These are phyloP conservation scores for Tachina lurida DNA, from an alignment of 2,888 invertebrate genomes.

Conservation along the genomic window DNA sequence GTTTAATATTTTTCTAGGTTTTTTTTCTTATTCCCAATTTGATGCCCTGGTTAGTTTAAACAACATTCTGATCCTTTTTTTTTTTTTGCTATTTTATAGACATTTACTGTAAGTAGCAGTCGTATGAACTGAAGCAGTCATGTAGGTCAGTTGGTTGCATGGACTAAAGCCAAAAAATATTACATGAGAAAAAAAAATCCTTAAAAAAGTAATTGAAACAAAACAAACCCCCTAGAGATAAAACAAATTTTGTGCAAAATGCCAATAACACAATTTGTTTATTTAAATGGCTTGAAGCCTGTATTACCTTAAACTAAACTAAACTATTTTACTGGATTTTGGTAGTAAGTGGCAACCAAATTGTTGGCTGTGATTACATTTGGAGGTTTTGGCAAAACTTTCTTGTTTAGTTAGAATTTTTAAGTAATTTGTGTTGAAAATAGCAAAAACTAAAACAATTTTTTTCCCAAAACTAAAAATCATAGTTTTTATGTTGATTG, in stretches of 20 bases:
- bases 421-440: slow-evolving; percentile 10
- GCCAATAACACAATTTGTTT: slow-evolving; percentile 43
- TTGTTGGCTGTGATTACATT: background rate
- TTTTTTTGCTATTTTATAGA: background rate
- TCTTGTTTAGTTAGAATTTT: background rate
- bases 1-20: background rate
- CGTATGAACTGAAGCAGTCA: slow-evolving; percentile 13
- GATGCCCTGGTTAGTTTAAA: slow-evolving; percentile 35
- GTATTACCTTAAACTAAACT: background rate
- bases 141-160: slow-evolving; percentile 60
- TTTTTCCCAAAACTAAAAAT: slow-evolving; percentile 4
- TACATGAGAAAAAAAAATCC: background rate
- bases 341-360: background rate
- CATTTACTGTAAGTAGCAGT: slow-evolving; percentile 24
- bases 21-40: slow-evolving; percentile 9
- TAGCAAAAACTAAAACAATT: background rate
- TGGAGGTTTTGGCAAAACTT: slow-evolving; percentile 10
- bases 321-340: background rate
- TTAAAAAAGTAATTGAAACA: slow-evolving; percentile 14
- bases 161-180: slow-evolving; percentile 31
- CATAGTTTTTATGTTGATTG: slow-evolving; percentile 39
- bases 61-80: slow-evolving; percentile 35
- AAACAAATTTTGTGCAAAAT: slow-evolving; percentile 26
- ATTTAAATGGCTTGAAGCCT: slow-evolving; percentile 1
- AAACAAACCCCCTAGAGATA: background rate